A percentile compares a stretch with the other conserved stretches of the same genome.
phyloP scores from a whole-genome alignment of 2,888 invertebrate genomes.

The Xanthia icteritia region DNA sequence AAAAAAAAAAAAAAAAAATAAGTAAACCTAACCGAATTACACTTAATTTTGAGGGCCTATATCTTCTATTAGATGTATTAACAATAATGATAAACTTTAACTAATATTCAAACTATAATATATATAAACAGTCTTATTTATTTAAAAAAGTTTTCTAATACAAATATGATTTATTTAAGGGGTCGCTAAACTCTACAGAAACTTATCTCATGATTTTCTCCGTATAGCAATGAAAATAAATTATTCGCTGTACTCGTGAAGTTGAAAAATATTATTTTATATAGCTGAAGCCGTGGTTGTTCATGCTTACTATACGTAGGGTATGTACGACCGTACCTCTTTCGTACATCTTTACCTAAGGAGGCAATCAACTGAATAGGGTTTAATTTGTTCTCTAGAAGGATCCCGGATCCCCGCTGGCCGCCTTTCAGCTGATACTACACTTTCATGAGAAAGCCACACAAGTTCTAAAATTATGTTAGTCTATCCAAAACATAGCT shows the following conservation, averaged over 20 bases:
- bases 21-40: not conserved
- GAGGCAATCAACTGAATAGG: slow-evolving; percentile 71
- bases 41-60: not conserved
- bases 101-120: slow-evolving; percentile 2
- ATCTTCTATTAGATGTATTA: not conserved
- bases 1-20: too few species aligned
- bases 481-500: slow-evolving; percentile 67
- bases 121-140: not conserved
- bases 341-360: slow-evolving; percentile 63
- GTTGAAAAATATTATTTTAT: slow-evolving; percentile 41
- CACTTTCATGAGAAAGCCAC: slow-evolving; percentile 71
- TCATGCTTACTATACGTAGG: slow-evolving; percentile 23
- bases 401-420: slow-evolving; percentile 64
- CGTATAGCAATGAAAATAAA: slow-evolving; percentile 36
- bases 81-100: not conserved
- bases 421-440: slow-evolving; percentile 73
- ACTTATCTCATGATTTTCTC: slow-evolving; percentile 31
- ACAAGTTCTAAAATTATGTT: slow-evolving; percentile 70
- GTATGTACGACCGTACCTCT: slow-evolving; percentile 44
- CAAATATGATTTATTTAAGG: slow-evolving; percentile 11
- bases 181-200: slow-evolving; percentile 24
- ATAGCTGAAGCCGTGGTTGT: slow-evolving; percentile 5
- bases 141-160: slow-evolving; percentile 13
- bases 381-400: slow-evolving; percentile 74
- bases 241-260: slow-evolving; percentile 18